Evolutionary conservation across 2,797 vertebrate species (phyloP).

Genomic region (Leptodactylus fallax): DNA sequence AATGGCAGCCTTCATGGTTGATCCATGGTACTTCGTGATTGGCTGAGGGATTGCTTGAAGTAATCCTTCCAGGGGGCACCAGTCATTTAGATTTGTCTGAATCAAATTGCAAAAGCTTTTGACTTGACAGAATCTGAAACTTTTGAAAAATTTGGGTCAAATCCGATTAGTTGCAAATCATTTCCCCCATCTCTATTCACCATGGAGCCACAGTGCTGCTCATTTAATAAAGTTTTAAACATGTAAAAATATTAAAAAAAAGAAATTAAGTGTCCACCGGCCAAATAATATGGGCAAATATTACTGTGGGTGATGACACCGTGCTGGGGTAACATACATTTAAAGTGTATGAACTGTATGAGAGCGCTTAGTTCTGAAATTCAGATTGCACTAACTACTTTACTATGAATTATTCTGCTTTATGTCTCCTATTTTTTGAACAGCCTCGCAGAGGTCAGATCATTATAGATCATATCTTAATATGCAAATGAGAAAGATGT

Average conservation of each 20-base stretch:
- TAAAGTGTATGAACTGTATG: not conserved
- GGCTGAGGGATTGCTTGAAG: too few species aligned
- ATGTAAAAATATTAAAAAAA: not conserved
- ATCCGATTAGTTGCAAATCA: too few species aligned
- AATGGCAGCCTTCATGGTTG: too few species aligned
- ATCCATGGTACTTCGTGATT: too few species aligned
- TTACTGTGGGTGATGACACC: not conserved
- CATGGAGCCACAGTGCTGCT: too few species aligned
- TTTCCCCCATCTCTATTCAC: too few species aligned
- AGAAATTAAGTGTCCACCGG: not conserved
- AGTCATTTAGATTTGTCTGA: too few species aligned
- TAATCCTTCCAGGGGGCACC: too few species aligned
- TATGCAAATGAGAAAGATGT: conserved; percentile 51
- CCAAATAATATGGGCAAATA: not conserved
- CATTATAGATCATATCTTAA: conserved; percentile 51
- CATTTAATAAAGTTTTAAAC: not conserved
- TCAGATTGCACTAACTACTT: conserved; percentile 42
- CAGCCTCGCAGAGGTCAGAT: conserved; percentile 54
- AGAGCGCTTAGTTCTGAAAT: conserved; percentile 43
- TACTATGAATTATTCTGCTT: conserved; percentile 57
- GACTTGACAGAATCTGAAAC: too few species aligned
- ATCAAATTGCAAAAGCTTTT: too few species aligned
- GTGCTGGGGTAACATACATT: not conserved
- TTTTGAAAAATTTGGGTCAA: too few species aligned
- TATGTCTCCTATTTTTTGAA: conserved; percentile 47